Conservation (phyloP, 2,888 invertebrate species). For the Mimachlamys varia region DNA sequence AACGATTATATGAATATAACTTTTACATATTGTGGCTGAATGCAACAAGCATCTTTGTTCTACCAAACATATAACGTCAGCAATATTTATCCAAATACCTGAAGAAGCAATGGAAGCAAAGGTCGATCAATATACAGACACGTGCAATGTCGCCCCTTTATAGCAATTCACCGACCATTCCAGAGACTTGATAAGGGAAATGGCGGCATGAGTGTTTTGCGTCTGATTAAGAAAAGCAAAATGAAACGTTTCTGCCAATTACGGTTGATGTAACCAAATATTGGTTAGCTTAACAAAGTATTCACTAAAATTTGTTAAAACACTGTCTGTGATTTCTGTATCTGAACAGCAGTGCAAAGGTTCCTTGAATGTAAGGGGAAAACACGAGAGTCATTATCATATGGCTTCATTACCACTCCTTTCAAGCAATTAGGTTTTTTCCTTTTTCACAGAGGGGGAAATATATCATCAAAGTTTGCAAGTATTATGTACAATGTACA, state of each 20-base stretch:
- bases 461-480: no score
- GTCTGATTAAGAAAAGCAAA: not conserved
- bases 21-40: no score
- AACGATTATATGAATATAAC: no score
- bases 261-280: not conserved
- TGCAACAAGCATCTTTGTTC: no score
- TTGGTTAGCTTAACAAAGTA: not conserved
- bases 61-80: no score
- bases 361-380: no score
- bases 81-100: not conserved
- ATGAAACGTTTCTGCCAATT: not conserved
- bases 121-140: not conserved
- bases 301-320: no score
- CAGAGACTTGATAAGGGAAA: not conserved
- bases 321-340: no score
- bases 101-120: not conserved
- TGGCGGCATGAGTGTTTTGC: not conserved
- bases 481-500: no score
- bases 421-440: no score
- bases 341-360: no score
- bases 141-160: not conserved
- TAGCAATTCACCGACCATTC: not conserved
- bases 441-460: no score
- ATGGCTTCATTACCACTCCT: not conserved
- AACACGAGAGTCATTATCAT: not conserved